phyloP scores from a whole-genome alignment of 2,797 vertebrate genomes.

The Miichthys miiuy region DNA sequence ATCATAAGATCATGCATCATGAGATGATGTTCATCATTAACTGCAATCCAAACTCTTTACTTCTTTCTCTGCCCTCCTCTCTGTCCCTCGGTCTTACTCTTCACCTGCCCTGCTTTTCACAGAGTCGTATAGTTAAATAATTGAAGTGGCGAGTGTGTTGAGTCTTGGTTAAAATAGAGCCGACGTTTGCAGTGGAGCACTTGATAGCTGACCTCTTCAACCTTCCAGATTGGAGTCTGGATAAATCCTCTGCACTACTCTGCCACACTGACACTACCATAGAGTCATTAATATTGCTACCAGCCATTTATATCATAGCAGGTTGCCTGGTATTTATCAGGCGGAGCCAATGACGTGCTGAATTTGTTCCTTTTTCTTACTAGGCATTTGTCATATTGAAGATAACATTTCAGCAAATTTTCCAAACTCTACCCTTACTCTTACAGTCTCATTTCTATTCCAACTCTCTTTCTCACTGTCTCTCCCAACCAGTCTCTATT shows the following conservation, averaged over 20 bases:
- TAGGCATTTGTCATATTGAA: slow-evolving; percentile 19
- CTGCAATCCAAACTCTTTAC: slow-evolving; percentile 23
- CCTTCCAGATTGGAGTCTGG: slow-evolving; percentile 63
- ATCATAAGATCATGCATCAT: too few species aligned
- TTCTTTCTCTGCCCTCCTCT: neutral
- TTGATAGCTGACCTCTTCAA: slow-evolving; percentile 72
- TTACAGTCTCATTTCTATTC: neutral
- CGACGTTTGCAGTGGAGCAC: slow-evolving; percentile 63
- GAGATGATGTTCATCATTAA: slow-evolving; percentile 22
- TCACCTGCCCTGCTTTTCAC: slow-evolving; percentile 61
- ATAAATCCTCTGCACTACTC: slow-evolving; percentile 55
- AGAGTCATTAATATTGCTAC: slow-evolving; percentile 63
- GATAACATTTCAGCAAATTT: slow-evolving; percentile 33
- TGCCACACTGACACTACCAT: slow-evolving; percentile 34
- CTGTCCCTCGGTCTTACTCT: slow-evolving; percentile 17
- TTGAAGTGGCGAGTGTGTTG: slow-evolving; percentile 60
- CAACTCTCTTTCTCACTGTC: neutral
- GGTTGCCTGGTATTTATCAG: slow-evolving; percentile 38
- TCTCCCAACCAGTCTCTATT: slow-evolving; percentile 8
- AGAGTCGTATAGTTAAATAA: slow-evolving; percentile 66
- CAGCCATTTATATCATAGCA: slow-evolving; percentile 45
- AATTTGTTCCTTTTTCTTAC: slow-evolving; percentile 27
- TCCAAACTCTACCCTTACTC: neutral
- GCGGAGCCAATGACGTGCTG: slow-evolving; percentile 38
- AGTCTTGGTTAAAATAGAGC: slow-evolving; percentile 67